Conservation (phyloP, 2,888 invertebrate genomes). For the Calliphora vomitoria region DNA sequence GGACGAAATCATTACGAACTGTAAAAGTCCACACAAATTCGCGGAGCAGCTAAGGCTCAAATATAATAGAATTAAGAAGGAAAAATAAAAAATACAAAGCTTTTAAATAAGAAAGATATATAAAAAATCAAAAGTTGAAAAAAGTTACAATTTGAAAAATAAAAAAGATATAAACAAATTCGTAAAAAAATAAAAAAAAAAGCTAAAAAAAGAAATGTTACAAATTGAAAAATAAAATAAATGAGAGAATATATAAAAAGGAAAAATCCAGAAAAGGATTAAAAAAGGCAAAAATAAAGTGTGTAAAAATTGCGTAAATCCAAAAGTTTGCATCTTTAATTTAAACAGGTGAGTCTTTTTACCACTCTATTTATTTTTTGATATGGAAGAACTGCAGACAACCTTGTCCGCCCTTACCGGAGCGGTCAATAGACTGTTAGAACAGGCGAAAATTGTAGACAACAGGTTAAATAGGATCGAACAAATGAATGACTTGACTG, state of each 20-base stretch:
- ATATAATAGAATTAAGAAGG: not conserved
- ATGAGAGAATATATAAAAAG: too few species aligned
- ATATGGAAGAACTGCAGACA: not conserved
- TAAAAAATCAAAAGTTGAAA: too few species aligned
- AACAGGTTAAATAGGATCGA: not conserved
- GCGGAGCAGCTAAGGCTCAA: too few species aligned
- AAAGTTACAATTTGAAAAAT: too few species aligned
- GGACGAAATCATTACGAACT: too few species aligned
- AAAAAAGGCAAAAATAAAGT: slow-evolving; percentile 5
- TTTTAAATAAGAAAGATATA: not conserved
- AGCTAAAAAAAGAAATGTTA: too few species aligned
- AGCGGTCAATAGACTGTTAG: not conserved
- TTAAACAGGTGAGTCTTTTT: slow-evolving; percentile 1
- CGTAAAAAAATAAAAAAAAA: too few species aligned
- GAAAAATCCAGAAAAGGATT: too few species aligned
- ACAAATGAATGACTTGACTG: not conserved
- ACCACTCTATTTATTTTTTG: not conserved
- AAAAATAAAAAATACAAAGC: slow-evolving; percentile 2
- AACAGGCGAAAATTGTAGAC: not conserved
- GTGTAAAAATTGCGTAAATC: not conserved
- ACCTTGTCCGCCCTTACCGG: not conserved
- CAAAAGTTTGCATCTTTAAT: too few species aligned
- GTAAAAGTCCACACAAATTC: too few species aligned
- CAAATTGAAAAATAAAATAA: too few species aligned
- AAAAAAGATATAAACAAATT: too few species aligned